Conservation (phyloP, 2,888 invertebrate species). For the Nezara viridula region DNA sequence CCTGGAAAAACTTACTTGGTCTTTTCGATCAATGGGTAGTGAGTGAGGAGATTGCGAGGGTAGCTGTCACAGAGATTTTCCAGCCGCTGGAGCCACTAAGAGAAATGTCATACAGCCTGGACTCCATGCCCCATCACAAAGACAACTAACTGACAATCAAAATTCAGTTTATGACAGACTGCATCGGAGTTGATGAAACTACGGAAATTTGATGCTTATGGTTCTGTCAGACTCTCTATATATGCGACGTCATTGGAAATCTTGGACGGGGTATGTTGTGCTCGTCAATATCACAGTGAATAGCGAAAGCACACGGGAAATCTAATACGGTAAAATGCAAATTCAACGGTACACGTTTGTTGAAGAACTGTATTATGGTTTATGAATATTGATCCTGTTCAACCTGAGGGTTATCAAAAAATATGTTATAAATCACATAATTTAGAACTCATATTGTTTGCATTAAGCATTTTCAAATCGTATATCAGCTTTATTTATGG, state of each 20-base stretch:
- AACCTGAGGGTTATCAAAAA: too few relatives aligned
- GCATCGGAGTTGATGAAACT: constrained; percentile 39
- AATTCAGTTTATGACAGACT: constrained; percentile 32
- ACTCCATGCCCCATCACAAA: constrained; percentile 2
- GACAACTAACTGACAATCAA: constrained; percentile 38
- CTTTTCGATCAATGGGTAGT: neutral
- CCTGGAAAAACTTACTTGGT: neutral
- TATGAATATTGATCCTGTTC: too few relatives aligned
- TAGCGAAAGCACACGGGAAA: neutral
- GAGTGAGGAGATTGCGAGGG: neutral
- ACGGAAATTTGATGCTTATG: constrained; percentile 41
- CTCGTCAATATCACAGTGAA: neutral
- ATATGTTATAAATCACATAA: too few relatives aligned
- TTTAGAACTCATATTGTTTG: too few relatives aligned
- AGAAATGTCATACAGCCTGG: constrained; percentile 15
- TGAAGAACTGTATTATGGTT: too few relatives aligned
- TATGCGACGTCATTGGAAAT: constrained; percentile 13
- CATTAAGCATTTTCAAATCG: too few relatives aligned
- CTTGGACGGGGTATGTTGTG: neutral
- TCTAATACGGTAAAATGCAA: neutral
- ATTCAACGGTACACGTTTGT: too few relatives aligned
- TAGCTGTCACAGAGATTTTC: constrained; percentile 13
- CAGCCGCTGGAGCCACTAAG: constrained; percentile 26
- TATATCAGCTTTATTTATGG: too few relatives aligned
- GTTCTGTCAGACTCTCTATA: constrained; percentile 16